phyloP scores from a whole-genome alignment of 2,113 vertebrate genomes.

The Bucco capensis region DNA sequence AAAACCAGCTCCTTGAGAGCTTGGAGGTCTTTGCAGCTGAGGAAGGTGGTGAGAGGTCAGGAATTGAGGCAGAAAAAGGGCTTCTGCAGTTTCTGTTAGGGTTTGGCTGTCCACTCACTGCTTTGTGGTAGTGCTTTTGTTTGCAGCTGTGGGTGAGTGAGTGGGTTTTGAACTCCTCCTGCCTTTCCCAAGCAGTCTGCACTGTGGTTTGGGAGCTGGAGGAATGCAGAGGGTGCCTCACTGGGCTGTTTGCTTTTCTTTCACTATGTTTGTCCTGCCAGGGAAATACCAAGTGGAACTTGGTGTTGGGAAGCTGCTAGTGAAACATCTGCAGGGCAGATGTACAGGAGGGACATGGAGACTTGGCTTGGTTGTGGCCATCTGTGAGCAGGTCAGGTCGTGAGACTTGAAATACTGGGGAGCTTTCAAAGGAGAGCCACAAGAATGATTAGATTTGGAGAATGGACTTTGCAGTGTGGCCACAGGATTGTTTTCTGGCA shows the following conservation, averaged over 20 bases:
- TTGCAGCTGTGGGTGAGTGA: not conserved
- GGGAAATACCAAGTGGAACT: not conserved
- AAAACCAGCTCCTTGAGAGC: not conserved
- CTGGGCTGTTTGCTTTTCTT: not conserved
- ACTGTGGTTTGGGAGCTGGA: not conserved
- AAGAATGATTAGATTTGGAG: not conserved
- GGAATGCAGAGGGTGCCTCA: not conserved
- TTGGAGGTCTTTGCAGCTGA: not conserved
- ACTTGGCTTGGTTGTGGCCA: not conserved
- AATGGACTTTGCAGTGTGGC: not conserved
- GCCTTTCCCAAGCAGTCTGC: not conserved
- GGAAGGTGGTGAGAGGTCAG: not conserved
- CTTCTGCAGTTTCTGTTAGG: not conserved
- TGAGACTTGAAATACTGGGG: not conserved
- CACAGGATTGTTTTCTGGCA: not conserved
- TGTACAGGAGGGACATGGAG: not conserved
- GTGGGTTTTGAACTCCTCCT: not conserved
- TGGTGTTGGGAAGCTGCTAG: not conserved
- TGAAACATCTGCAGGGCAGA: not conserved
- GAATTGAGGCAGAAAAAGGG: not conserved
- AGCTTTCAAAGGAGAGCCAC: not conserved
- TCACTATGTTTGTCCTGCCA: fast-evolving
- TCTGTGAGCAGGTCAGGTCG: not conserved
- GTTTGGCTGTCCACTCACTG: not conserved
- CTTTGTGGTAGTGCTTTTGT: not conserved